phyloP scores from a whole-genome alignment of 2,113 vertebrate genomes.

The Chloropsis hardwickii region DNA sequence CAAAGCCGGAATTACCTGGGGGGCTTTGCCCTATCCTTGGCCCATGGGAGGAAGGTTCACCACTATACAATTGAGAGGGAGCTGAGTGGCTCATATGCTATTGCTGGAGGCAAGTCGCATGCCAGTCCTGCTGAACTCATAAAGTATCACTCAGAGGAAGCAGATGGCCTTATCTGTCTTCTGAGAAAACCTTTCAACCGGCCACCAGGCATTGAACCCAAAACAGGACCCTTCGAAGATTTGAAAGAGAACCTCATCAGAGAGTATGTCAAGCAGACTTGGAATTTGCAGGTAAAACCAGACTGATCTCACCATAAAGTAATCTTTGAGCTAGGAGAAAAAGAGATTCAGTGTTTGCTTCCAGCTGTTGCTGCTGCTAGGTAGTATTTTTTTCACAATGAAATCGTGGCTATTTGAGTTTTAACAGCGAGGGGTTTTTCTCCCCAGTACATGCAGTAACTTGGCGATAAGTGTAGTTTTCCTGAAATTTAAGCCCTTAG shows the following conservation, averaged over 20 bases:
- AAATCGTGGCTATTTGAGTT: background rate
- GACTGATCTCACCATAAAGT: background rate
- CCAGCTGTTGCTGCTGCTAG: background rate
- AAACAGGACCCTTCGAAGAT: slow-evolving; percentile 92
- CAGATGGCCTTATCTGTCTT: slow-evolving; percentile 87
- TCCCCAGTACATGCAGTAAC: background rate
- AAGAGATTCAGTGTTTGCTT: background rate
- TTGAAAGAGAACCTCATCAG: slow-evolving; percentile 92
- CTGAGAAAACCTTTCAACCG: slow-evolving; percentile 86
- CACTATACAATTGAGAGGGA: slow-evolving; percentile 95
- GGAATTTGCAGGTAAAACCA: slow-evolving; percentile 88
- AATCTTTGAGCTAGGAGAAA: background rate
- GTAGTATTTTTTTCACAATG: background rate
- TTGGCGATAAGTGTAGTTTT: background rate
- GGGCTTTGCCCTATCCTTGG: slow-evolving; percentile 88
- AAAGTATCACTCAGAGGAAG: slow-evolving; percentile 87
- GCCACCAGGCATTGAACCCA: slow-evolving; percentile 85
- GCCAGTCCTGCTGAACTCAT: slow-evolving; percentile 83
- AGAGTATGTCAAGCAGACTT: slow-evolving; percentile 90
- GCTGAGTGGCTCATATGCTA: slow-evolving; percentile 84
- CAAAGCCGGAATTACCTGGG: slow-evolving; percentile 94
- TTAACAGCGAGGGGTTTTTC: background rate
- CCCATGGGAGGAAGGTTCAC: slow-evolving; percentile 76
- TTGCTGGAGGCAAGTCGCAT: slow-evolving; percentile 87
- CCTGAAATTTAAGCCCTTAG: background rate